Percentiles rank a stretch among this genome's conserved stretches.
Conservation (phyloP, 2,888 invertebrate genomes). For the Pandemis corylana region DNA sequence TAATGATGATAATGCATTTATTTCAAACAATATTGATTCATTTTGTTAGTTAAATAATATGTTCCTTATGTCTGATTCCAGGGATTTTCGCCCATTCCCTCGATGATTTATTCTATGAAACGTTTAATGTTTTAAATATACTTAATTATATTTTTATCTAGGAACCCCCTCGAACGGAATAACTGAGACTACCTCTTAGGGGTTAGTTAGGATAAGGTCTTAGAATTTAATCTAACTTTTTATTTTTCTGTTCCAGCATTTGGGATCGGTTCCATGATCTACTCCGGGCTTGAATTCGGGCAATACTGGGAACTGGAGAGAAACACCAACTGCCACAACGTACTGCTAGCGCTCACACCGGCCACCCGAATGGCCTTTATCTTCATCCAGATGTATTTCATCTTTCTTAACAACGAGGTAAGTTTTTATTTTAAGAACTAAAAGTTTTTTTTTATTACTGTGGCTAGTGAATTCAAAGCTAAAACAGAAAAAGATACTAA, state of each 20-base stretch:
- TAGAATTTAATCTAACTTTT: background rate
- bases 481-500: no score
- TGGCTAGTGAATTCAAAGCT: no score
- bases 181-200: no score
- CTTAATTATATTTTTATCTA: no score
- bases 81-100: no score
- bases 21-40: no score
- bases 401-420: conserved; percentile 98
- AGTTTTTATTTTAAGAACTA: conserved; percentile 47
- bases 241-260: conserved; percentile 88
- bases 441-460: background rate
- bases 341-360: conserved; percentile 94
- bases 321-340: conserved; percentile 96
- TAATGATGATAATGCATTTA: no score
- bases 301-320: conserved; percentile 97
- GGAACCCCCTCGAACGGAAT: no score
- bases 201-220: background rate
- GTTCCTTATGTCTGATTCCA: no score
- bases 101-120: no score
- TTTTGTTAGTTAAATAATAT: no score
- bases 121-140: no score
- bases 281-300: conserved; percentile 97
- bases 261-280: conserved; percentile 98
- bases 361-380: conserved; percentile 97
- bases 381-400: conserved; percentile 99